A percentile compares a stretch with the other conserved stretches of the same genome.
Evolutionary conservation across 2,888 invertebrate species (phyloP).

Genomic region (Scrobipalpa costella): DNA sequence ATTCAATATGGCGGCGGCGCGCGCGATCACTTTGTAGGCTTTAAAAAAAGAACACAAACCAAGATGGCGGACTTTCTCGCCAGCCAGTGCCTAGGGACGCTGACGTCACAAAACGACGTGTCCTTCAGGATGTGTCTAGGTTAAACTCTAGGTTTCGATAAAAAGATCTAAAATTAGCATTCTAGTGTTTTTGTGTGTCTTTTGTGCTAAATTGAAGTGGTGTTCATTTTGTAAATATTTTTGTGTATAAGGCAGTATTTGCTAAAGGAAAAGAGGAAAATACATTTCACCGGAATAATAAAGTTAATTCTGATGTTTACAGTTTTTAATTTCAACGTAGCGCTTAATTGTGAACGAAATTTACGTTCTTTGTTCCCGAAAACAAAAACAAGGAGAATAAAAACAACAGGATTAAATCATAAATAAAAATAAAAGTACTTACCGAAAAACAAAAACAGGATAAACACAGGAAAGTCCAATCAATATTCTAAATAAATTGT

Average conservation of each 20-base stretch:
- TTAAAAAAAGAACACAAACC: conserved; percentile 74
- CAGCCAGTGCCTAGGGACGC: conserved; percentile 73
- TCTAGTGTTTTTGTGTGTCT: conserved; percentile 9
- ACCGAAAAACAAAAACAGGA: conserved; percentile 63
- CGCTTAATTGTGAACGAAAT: neutral
- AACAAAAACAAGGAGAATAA: conserved; percentile 32
- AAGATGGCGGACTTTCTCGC: conserved; percentile 79
- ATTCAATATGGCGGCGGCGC: conserved; percentile 57
- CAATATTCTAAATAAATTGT: conserved; percentile 50
- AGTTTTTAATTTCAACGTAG: neutral
- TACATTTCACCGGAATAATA: neutral
- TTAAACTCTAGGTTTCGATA: conserved; percentile 20
- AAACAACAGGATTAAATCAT: conserved; percentile 33
- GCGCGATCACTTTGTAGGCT: conserved; percentile 74
- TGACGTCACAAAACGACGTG: conserved; percentile 79
- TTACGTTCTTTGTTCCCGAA: conserved; percentile 29
- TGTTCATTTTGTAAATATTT: neutral
- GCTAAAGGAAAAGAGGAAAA: neutral
- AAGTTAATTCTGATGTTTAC: neutral
- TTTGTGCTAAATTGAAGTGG: conserved; percentile 2
- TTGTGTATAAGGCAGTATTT: neutral
- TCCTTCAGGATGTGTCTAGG: conserved; percentile 68
- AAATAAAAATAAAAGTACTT: conserved; percentile 56
- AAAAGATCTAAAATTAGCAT: neutral
- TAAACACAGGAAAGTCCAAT: conserved; percentile 70